These are phyloP conservation scores for Vulpes vulpes DNA, from an alignment of 2,113 vertebrate genomes.

Conservation along the genomic window DNA sequence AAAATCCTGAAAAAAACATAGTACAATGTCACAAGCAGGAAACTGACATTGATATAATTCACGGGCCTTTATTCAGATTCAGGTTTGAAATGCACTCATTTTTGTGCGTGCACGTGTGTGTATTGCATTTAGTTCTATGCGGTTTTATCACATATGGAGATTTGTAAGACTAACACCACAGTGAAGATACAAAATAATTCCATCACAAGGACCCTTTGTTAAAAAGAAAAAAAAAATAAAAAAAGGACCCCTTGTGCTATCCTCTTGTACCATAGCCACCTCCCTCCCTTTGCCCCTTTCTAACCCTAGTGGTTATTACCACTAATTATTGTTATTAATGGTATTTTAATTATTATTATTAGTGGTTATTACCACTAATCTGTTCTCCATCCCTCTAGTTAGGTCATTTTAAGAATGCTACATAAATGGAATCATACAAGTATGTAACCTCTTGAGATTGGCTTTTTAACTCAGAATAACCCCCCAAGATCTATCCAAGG, in stretches of 20 bases:
- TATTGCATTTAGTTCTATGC: neutral
- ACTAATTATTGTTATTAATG: neutral
- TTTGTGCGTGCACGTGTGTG: neutral
- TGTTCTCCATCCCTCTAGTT: neutral
- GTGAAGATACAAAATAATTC: neutral
- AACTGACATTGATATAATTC: neutral
- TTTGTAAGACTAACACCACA: neutral
- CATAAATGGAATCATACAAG: neutral
- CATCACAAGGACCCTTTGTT: neutral
- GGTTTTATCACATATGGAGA: neutral
- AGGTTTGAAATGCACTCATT: neutral
- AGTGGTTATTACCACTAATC: neutral
- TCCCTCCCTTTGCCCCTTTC: neutral
- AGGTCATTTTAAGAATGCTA: conserved; percentile 4
- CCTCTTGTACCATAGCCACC: neutral
- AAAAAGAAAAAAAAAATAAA: too few relatives aligned
- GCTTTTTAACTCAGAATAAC: conserved; percentile 14
- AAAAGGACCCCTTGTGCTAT: too few relatives aligned
- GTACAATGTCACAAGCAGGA: neutral
- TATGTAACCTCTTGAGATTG: neutral
- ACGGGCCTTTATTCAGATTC: neutral
- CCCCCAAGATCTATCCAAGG: neutral
- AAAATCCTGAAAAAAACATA: neutral
- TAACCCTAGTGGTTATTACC: neutral
- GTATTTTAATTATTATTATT: too few relatives aligned